Conservation (phyloP, 2,888 invertebrate genomes). For the Mycalesis mineus region DNA sequence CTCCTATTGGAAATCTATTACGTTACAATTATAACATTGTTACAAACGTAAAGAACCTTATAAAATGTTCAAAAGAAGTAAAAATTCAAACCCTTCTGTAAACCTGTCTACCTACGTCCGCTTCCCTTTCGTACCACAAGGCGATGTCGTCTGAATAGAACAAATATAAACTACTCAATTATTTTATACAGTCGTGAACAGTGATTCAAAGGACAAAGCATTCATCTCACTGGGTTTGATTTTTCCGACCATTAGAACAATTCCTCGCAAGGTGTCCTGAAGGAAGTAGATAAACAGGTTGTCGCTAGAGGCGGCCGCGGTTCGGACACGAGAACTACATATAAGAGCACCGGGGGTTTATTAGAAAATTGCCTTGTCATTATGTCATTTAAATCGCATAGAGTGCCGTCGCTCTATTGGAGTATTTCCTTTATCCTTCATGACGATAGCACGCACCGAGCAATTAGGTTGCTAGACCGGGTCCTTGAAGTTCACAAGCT, state of each 20-base stretch:
- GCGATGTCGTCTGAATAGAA: constrained; percentile 4
- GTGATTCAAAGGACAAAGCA: background rate
- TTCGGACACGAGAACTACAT: constrained; percentile 62
- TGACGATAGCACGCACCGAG: constrained; percentile 69
- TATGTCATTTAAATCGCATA: constrained; percentile 79
- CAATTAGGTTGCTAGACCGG: constrained; percentile 67
- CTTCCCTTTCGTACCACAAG: background rate
- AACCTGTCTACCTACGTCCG: background rate
- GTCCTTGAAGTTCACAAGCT: constrained; percentile 44
- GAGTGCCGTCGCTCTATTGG: constrained; percentile 75
- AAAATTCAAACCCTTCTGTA: no score
- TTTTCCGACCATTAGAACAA: constrained; percentile 32
- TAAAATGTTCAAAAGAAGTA: no score
- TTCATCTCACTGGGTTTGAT: background rate
- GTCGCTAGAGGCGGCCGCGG: constrained; percentile 59
- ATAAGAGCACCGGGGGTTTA: constrained; percentile 75
- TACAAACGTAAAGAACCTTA: no score
- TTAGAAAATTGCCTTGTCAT: constrained; percentile 78
- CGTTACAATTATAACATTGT: no score
- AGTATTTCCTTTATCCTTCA: constrained; percentile 78
- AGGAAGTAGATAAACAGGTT: constrained; percentile 73
- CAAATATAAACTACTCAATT: background rate
- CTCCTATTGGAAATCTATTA: background rate
- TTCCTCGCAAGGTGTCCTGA: constrained; percentile 57
- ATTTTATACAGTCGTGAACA: background rate